Base-by-base conservation (phyloP, 1,140 invertebrate genomes). In the Bombus consobrinus region DNA sequence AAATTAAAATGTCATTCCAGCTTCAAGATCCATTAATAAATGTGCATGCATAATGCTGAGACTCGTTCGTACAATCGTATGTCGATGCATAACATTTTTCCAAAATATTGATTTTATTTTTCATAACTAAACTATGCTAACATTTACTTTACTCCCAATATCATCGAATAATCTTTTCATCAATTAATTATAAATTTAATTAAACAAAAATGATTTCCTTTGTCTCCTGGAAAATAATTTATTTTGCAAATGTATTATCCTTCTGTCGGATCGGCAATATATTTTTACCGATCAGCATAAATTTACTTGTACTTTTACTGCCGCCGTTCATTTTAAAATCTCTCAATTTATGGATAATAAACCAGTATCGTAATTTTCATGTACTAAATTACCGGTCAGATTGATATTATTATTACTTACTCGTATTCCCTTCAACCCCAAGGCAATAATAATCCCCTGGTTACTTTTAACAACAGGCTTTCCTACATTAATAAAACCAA, bases 401-500 rank as follows among this genome's bases (percentile, higher is more conserved):
- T 18, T 41, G 37, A 41, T 15, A 72, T 15, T n/a, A 15, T 71
- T 39, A n/a, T n/a, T n/a, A n/a, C 22, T 28, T 13, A 5, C 1
- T 28, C 39, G 3, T n/a, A 41, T 15, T 28, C 28, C 25, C 68
- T 37, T 39, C 18, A 25, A 39, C 18, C 39, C 69, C 69, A 28
- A 15, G 34, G 25, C 69, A 71, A 71, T 25, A 72, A 72, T 41
- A 73, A 73, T 43, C 41, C 71, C 28, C n/a, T 3, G 15, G 28
- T 32, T 43, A 73, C 39, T 43, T 32, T 28, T 22, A 43, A 73
- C 71, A 18, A 39, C 39, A 73, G 9, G 18, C 39, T 73, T 43
- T 32, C 43, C n/a, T 32, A 32, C 71, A 47, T 73, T 73, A 53
- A 75, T 34, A 75, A 75, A 75, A 53, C 43, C 28, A 28, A 74